Evolutionary conservation across 2,888 invertebrate genomes (phyloP).

Genomic region (Epistrophe eligans): DNA sequence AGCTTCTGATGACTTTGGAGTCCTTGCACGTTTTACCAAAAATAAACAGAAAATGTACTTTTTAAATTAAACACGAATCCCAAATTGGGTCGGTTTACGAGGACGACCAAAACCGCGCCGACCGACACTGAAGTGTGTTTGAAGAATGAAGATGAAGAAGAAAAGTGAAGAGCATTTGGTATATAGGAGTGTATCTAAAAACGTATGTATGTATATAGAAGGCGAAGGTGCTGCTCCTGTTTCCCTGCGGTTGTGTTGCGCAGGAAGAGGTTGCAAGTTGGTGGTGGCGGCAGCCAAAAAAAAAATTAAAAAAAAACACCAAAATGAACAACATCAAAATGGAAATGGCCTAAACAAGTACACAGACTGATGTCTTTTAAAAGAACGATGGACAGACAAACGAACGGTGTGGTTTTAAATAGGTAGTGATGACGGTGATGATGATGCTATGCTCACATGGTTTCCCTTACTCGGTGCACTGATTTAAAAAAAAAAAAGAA

Average conservation of each 20-base stretch:
- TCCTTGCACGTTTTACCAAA: constrained; percentile 69
- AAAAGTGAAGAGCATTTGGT: constrained; percentile 38
- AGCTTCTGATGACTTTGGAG: constrained; percentile 65
- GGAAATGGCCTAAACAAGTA: constrained; percentile 68
- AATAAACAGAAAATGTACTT: constrained; percentile 73
- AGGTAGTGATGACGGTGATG: constrained; percentile 20
- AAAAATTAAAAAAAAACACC: constrained; percentile 44
- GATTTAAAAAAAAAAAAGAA: constrained; percentile 11
- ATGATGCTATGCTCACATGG: constrained; percentile 51
- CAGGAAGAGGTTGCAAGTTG: constrained; percentile 40
- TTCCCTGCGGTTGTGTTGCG: constrained; percentile 28
- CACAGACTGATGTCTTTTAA: constrained; percentile 56
- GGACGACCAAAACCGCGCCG: constrained; percentile 58
- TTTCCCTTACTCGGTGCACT: constrained; percentile 22
- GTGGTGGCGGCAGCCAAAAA: not conserved
- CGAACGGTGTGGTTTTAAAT: not conserved
- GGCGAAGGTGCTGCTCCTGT: constrained; percentile 25
- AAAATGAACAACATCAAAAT: constrained; percentile 68
- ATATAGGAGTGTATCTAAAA: not conserved
- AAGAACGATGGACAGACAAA: not conserved
- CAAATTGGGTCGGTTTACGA: constrained; percentile 71
- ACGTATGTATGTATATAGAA: not conserved
- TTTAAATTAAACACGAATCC: constrained; percentile 74
- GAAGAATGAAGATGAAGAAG: constrained; percentile 40
- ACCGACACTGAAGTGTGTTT: constrained; percentile 51